phyloP scores from a whole-genome alignment of 1,140 invertebrate species.

The Dreissena rostriformis region DNA sequence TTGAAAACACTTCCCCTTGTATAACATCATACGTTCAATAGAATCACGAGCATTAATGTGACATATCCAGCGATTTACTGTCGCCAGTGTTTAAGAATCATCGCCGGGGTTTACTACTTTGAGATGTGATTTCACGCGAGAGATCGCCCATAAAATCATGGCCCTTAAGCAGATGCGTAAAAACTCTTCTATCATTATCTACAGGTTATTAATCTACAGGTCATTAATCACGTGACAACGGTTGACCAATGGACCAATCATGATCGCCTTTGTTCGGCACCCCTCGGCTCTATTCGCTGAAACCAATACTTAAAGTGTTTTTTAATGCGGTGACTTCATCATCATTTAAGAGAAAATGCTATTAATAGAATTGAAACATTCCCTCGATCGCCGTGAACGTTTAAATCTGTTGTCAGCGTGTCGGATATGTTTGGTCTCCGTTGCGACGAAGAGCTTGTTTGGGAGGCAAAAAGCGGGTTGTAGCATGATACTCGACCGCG shows the following conservation, averaged over 20 bases:
- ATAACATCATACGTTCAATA: too few relatives aligned
- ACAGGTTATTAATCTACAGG: too few relatives aligned
- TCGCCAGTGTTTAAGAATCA: too few relatives aligned
- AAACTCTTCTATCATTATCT: neutral
- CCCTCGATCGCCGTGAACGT: neutral
- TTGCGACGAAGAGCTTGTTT: neutral
- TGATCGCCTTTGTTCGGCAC: neutral
- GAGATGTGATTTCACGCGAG: too few relatives aligned
- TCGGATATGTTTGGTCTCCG: neutral
- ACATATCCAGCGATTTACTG: too few relatives aligned
- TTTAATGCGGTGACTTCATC: neutral
- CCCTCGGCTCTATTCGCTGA: neutral
- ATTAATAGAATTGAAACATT: neutral
- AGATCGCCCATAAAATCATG: too few relatives aligned
- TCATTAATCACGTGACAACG: slow-evolving; percentile 3
- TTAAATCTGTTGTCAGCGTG: neutral
- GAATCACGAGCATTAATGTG: too few relatives aligned
- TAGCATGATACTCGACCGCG: neutral
- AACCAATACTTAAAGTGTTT: neutral
- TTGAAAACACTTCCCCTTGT: too few relatives aligned
- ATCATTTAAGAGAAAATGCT: neutral
- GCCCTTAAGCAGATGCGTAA: neutral
- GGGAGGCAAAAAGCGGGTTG: neutral
- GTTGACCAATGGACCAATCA: neutral
- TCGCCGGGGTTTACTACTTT: too few relatives aligned